Conservation (phyloP, 2,797 vertebrate species). For the Prionace glauca region DNA sequence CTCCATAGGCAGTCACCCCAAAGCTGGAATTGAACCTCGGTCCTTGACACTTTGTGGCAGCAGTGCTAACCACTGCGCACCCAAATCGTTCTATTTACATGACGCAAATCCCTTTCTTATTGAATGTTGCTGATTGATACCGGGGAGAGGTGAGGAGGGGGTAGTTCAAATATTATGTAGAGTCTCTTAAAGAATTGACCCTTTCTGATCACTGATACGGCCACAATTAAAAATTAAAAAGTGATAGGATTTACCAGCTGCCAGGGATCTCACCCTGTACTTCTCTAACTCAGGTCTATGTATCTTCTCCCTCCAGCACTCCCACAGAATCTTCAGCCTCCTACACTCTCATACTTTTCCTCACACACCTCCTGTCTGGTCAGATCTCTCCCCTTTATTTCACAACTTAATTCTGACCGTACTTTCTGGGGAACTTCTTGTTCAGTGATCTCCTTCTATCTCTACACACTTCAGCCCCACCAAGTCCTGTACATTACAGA, state of each 20-base stretch:
- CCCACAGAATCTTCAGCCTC: background rate
- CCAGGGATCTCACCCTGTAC: background rate
- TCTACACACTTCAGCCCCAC: background rate
- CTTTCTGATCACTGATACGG: background rate
- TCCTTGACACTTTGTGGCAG: too few species aligned
- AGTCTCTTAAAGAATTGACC: background rate
- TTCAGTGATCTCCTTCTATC: too few species aligned
- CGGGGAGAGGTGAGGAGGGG: too few species aligned
- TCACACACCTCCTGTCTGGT: background rate
- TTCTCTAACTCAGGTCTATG: background rate
- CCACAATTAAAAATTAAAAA: background rate
- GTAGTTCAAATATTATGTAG: background rate
- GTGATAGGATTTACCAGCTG: background rate
- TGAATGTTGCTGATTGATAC: background rate
- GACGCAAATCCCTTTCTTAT: background rate
- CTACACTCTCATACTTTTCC: background rate
- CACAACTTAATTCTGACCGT: background rate
- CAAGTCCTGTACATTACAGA: background rate
- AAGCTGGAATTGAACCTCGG: too few species aligned
- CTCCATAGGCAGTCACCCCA: too few species aligned
- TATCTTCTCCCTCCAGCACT: background rate
- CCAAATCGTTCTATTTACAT: background rate
- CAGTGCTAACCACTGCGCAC: too few species aligned
- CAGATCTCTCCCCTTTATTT: background rate
- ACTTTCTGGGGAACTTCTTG: background rate